Base-by-base conservation (phyloP, 1,140 invertebrate genomes). In the Yoshiicerus persimilis region DNA sequence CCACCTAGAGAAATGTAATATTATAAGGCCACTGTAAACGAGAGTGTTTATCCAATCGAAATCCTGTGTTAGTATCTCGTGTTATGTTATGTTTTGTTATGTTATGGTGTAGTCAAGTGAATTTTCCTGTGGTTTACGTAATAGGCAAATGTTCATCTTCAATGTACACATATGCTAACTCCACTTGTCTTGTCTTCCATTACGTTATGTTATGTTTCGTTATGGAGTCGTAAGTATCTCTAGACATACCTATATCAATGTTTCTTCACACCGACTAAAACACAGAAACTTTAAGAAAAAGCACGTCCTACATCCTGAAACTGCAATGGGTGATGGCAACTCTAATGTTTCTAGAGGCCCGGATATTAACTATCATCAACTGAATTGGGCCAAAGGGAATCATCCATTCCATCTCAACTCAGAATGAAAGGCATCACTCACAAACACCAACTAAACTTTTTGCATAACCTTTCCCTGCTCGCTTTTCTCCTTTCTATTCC, bases 321-420 rank as follows among this genome's bases (percentile, higher is more conserved):
- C 25, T 64, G 32, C 39, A 56, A 70, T 70, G 23, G 25, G 64
- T 25, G 64, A 70, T 70, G 77, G 38, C 38, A 62, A 85, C 38
- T 23, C 32, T 30, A 70, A 86, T 70, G 85, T 86, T 86, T 86
- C 85, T 56, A n/a, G 36, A 6, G 10, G 23, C 38, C 86, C 86
- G 64, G 64, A 87, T 87, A 87, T 87, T 87, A 87, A 75, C 86
- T n/a, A 87, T 87, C 86, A 75, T 87, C 86, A 87, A 77, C 16
- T 70, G 39, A 75, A 87, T 87, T 75, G 86, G 86, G 62, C 86
- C 66, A 77, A 87, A 75, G 86, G 86, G 86, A 87, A 39, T 77
- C 62, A 86, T 86, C 84, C 56, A 64, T 62, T 38, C 41, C 47
- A 86, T 36, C 56, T 56, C 23, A 36, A 66, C 84, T n/a, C 30